Evolutionary conservation across 2,797 vertebrate species (phyloP).

Genomic region (Ptychobarbus kaznakovi): DNA sequence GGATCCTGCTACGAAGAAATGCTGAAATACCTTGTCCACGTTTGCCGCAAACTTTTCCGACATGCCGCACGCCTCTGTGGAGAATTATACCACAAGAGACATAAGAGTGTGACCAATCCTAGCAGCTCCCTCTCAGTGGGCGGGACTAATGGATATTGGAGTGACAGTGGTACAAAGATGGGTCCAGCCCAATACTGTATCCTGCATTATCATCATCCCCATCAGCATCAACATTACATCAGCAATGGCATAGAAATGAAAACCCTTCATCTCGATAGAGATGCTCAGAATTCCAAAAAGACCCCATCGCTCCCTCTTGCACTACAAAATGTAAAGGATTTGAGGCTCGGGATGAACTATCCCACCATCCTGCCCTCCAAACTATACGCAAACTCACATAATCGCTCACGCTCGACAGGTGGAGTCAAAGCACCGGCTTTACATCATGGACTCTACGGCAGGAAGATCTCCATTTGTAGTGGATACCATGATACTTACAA

Average conservation of each 20-base stretch:
- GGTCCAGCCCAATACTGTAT: slow-evolving; percentile 76
- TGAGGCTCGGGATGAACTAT: slow-evolving; percentile 88
- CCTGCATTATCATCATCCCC: slow-evolving; percentile 88
- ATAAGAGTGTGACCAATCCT: slow-evolving; percentile 72
- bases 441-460: slow-evolving; percentile 31
- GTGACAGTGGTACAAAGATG: slow-evolving; percentile 69
- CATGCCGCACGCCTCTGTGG: slow-evolving; percentile 77
- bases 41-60: slow-evolving; percentile 88
- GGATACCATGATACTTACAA: slow-evolving; percentile 68
- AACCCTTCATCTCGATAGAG: slow-evolving; percentile 70
- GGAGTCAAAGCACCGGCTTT: slow-evolving; percentile 25
- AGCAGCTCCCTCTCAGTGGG: slow-evolving; percentile 72
- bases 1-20: slow-evolving; percentile 97
- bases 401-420: slow-evolving; percentile 26
- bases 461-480: slow-evolving; percentile 69
- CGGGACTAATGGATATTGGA: slow-evolving; percentile 57
- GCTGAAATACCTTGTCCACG: slow-evolving; percentile 90
- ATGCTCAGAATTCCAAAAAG: slow-evolving; percentile 49
- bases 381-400: slow-evolving; percentile 51
- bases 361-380: slow-evolving; percentile 88
- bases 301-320: slow-evolving; percentile 59
- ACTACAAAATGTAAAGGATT: slow-evolving; percentile 73
- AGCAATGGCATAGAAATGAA: slow-evolving; percentile 69
- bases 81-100: slow-evolving; percentile 76
- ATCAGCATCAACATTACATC: slow-evolving; percentile 83